Percentiles rank a stretch among this genome's conserved stretches.
These are phyloP conservation scores for Limnephilus marmoratus DNA, from an alignment of 2,888 invertebrate species.

Conservation along the genomic window DNA sequence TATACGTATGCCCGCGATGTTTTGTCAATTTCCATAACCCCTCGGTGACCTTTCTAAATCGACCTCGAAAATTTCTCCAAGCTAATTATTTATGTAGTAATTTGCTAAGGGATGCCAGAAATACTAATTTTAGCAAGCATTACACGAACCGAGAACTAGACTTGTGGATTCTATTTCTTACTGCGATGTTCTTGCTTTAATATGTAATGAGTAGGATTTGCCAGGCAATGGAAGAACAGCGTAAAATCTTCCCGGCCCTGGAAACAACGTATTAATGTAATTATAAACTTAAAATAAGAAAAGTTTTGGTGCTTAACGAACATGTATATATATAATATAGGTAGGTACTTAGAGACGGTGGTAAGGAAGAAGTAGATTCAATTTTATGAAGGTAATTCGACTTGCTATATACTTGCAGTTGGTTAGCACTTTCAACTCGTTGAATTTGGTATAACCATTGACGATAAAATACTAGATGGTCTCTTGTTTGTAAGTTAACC, in stretches of 20 bases:
- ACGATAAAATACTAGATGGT: not conserved
- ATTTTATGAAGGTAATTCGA: slow-evolving; percentile 56
- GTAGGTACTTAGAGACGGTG: not conserved
- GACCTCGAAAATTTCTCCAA: slow-evolving; percentile 26
- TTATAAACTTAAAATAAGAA: slow-evolving; percentile 64
- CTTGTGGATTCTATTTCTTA: not conserved
- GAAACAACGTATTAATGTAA: slow-evolving; percentile 62
- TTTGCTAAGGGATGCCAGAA: not conserved
- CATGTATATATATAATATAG: not conserved
- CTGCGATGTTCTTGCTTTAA: slow-evolving; percentile 45
- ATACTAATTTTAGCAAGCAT: not conserved
- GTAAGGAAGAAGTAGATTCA: slow-evolving; percentile 49
- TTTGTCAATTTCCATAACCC: not conserved
- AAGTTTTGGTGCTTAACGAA: slow-evolving; percentile 56
- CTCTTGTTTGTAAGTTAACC: not conserved
- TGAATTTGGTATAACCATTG: not conserved
- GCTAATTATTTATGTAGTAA: slow-evolving; percentile 12
- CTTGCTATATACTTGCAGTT: not conserved
- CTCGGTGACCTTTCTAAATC: not conserved
- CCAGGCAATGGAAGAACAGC: not conserved
- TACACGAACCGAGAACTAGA: not conserved
- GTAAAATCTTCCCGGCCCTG: slow-evolving; percentile 3
- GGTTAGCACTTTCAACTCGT: slow-evolving; percentile 17
- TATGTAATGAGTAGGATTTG: slow-evolving; percentile 37
- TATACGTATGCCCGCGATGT: not conserved